These are phyloP conservation scores for Mormoops blainvillei DNA, from an alignment of 2,113 vertebrate species.

Conservation along the genomic window DNA sequence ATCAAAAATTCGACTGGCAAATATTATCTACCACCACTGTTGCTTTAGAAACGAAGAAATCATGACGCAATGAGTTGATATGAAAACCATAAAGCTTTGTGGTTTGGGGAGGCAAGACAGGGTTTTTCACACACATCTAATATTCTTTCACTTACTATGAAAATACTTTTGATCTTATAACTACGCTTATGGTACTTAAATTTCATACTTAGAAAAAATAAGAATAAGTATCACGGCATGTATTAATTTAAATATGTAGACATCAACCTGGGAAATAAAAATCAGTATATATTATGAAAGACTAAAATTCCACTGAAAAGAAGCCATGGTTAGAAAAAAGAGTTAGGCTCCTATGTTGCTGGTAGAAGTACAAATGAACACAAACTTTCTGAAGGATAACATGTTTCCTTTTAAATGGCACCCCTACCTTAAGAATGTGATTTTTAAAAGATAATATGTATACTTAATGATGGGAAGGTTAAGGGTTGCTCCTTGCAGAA, in stretches of 20 bases:
- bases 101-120: background rate
- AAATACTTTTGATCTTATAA: background rate
- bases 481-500: background rate
- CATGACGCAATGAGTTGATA: background rate
- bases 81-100: background rate
- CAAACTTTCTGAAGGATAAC: background rate
- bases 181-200: background rate
- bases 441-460: constrained; percentile 15
- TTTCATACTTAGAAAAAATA: background rate
- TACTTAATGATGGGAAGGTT: background rate
- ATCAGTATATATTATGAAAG: background rate
- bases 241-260: background rate
- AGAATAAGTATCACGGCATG: background rate
- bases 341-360: background rate
- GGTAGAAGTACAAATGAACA: background rate
- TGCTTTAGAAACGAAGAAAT: background rate
- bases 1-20: background rate
- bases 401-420: background rate
- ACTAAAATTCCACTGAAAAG: background rate
- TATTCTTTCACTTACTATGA: background rate
- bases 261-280: background rate
- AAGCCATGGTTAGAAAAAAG: background rate
- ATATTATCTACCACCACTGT: background rate
- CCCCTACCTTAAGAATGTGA: background rate
- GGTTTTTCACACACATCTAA: background rate